Evolutionary conservation across 1,140 invertebrate species (phyloP), one percentile per base, ranked within the genome.

Genomic region (Batillaria attramentaria): DNA sequence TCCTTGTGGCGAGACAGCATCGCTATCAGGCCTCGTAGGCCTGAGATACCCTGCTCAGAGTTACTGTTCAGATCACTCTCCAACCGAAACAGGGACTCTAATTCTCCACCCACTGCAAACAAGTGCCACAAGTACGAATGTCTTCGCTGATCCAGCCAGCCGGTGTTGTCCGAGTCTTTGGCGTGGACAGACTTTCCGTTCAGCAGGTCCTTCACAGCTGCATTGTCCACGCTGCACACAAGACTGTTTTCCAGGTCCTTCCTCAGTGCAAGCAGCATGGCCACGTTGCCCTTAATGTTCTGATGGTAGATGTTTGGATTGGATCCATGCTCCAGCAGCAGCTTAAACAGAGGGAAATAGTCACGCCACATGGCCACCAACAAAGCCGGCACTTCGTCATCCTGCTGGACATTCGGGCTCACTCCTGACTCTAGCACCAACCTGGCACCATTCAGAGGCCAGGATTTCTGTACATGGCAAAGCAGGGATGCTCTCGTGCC

Each of bases 261-360:
- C 46, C 77, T 60, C 24, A 85, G 72, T 13, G 86, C 86, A 31
- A 85, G 69, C 28, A 86, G 66, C 65, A 87, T 81, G 13, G 84
- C 72, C 3, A 87, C 42, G 77, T 89, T 88, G 0, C 84, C 85
- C 2, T 66, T 62, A 57, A 83, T 72, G 54, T 79, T 78, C 33
- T 83, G 78, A 79, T 84, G 81, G 62, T 87, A 87, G 16, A 88
- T 81, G 76, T 87, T 87, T 1, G 84, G 79, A 10, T 77, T 77
- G 28, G 84, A 84, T 57, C 85, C 82, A 54, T 84, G 79, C 57
- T 83, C 75, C 28, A 88, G 73, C 16, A 89, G 80, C 13, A 85
- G 79, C 41, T 82, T 65, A 46, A 83, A 83, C 10, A 86, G 76
- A 37, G 79, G 82, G 42, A 81, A 72, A 42, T 82, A 79, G 31